Percentiles rank a stretch among this genome's conserved stretches.
phyloP scores from a whole-genome alignment of 1,140 invertebrate genomes.

The Trissolcus basalis region DNA sequence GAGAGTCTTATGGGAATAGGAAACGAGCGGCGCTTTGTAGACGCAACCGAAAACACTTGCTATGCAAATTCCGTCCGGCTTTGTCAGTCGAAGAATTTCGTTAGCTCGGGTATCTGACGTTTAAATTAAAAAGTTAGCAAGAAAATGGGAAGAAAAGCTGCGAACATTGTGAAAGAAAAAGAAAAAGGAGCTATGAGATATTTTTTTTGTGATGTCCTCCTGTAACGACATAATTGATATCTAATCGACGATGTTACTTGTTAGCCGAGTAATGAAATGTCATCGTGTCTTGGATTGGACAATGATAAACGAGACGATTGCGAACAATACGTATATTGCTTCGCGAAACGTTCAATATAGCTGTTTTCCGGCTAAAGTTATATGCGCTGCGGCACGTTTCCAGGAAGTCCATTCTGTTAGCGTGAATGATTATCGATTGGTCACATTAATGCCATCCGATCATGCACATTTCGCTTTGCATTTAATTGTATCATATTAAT shows the following conservation, averaged over 20 bases:
- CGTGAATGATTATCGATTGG: constrained; percentile 54
- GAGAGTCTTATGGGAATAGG: constrained; percentile 46
- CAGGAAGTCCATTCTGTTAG: constrained; percentile 56
- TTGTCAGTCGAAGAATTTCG: background rate
- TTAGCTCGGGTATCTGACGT: too few relatives aligned
- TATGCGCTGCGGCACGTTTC: constrained; percentile 47
- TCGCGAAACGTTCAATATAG: constrained; percentile 54
- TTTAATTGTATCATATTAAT: constrained; percentile 27
- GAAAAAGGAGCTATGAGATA: too few relatives aligned
- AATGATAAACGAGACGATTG: constrained; percentile 54
- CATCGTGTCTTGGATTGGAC: constrained; percentile 46
- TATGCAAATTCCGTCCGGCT: constrained; percentile 19
- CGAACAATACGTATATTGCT: constrained; percentile 53
- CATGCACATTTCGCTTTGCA: constrained; percentile 45
- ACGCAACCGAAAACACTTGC: constrained; percentile 33
- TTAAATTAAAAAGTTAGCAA: too few relatives aligned
- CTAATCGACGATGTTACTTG: background rate
- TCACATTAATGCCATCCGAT: constrained; percentile 50
- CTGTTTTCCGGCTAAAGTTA: constrained; percentile 59
- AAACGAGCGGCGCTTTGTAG: constrained; percentile 30
- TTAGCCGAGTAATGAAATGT: constrained; percentile 46
- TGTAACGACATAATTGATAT: too few relatives aligned
- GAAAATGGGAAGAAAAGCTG: too few relatives aligned
- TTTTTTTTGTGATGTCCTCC: too few relatives aligned
- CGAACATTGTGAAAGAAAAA: too few relatives aligned